A percentile compares a stretch with the other conserved stretches of the same genome.
Evolutionary conservation across 2,113 vertebrate species (phyloP).

Genomic region (Oncorhynchus gorbuscha): DNA sequence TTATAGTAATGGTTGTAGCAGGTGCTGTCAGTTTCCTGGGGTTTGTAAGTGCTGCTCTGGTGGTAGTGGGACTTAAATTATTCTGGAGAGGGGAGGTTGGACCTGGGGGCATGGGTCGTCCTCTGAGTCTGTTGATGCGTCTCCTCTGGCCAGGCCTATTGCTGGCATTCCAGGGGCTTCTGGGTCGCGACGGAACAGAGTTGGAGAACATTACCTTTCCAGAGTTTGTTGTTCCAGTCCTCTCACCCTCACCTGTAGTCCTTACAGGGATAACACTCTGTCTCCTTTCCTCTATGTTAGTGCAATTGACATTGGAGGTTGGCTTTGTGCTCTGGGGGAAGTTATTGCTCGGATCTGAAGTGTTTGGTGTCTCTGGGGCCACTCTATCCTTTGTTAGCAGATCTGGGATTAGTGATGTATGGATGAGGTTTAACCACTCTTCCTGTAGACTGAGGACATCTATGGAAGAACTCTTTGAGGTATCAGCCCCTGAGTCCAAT

Average conservation of each 20-base stretch:
- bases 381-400: slow-evolving; percentile 11
- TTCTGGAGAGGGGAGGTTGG: no score
- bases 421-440: slow-evolving; percentile 51
- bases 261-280: slow-evolving; percentile 22
- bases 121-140: slow-evolving; percentile 73
- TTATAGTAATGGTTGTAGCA: slow-evolving; percentile 12
- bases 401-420: slow-evolving; percentile 17
- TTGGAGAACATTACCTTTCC: slow-evolving; percentile 30
- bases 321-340: slow-evolving; percentile 23
- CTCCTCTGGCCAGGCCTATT: slow-evolving; percentile 76
- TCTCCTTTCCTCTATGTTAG: slow-evolving; percentile 18
- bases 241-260: slow-evolving; percentile 3
- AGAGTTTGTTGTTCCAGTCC: slow-evolving; percentile 13
- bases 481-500: not conserved
- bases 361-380: slow-evolving; percentile 14
- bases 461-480: slow-evolving; percentile 74
- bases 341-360: slow-evolving; percentile 24
- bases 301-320: slow-evolving; percentile 47
- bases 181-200: slow-evolving; percentile 39
- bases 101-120: slow-evolving; percentile 31
- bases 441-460: slow-evolving; percentile 60
- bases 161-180: slow-evolving; percentile 67
- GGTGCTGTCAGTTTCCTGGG: not conserved
- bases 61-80: slow-evolving; percentile 12
- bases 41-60: slow-evolving; percentile 7